A percentile compares a stretch with the other conserved stretches of the same genome.
Evolutionary conservation across 2,113 vertebrate species (phyloP).

Genomic region (Hydrolagus affinis): DNA sequence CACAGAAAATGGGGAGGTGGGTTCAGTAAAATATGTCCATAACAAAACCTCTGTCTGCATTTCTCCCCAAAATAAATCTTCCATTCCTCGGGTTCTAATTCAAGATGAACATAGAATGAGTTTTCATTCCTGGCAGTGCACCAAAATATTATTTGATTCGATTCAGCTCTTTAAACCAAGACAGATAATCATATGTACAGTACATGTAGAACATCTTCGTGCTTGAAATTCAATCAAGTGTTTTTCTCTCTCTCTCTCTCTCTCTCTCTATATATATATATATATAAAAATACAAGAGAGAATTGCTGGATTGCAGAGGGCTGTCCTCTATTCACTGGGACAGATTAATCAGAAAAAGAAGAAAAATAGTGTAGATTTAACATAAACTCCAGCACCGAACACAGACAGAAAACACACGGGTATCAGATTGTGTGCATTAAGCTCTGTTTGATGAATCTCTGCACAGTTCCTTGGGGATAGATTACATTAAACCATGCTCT

Average conservation of each 20-base stretch:
- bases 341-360: constrained; percentile 13
- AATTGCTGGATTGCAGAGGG: neutral
- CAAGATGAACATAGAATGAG: neutral
- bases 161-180: neutral
- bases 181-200: neutral
- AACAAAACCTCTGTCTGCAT: neutral
- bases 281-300: neutral
- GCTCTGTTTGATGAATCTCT: constrained; percentile 83
- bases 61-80: neutral
- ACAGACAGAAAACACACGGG: constrained; percentile 59
- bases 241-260: too few relatives aligned
- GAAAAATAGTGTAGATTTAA: neutral
- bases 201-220: neutral
- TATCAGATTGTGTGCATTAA: constrained; percentile 78
- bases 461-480: constrained; percentile 78
- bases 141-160: neutral
- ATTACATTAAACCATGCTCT: constrained; percentile 80
- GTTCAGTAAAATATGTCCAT: neutral
- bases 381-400: constrained; percentile 36
- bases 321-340: neutral
- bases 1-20: neutral
- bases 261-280: too few relatives aligned
- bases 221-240: neutral
- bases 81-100: neutral
- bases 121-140: neutral